Percentiles rank a stretch among this genome's conserved stretches.
These are phyloP conservation scores for Tachysurus vachellii DNA, from an alignment of 2,113 vertebrate genomes.

Conservation along the genomic window DNA sequence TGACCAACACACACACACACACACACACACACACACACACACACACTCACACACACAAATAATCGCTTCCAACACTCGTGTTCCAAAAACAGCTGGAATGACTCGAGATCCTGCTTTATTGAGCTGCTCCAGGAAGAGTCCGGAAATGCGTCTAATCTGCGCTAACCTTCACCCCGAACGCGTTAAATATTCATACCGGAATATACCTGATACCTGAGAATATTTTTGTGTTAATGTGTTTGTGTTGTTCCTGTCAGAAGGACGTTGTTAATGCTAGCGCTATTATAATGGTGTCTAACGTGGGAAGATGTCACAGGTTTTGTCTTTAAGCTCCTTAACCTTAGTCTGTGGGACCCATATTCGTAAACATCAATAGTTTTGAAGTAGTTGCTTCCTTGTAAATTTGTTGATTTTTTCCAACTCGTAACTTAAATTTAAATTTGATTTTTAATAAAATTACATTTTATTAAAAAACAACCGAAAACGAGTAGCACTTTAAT, in stretches of 20 bases:
- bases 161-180: background rate
- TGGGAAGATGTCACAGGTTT: background rate
- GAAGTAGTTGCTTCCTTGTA: too few species aligned
- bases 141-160: background rate
- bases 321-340: too few species aligned
- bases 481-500: too few species aligned
- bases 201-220: background rate
- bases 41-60: constrained; percentile 16
- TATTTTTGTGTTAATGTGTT: background rate
- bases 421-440: too few species aligned
- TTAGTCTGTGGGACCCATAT: too few species aligned
- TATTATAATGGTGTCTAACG: background rate
- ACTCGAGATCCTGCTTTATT: background rate
- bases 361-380: too few species aligned
- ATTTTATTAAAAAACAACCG: too few species aligned
- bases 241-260: background rate
- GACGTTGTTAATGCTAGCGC: background rate
- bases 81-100: constrained; percentile 41
- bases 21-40: background rate
- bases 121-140: background rate
- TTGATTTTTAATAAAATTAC: too few species aligned
- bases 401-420: too few species aligned
- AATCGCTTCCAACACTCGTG: background rate
- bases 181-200: background rate
- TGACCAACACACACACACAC: constrained; percentile 50